These are phyloP conservation scores for Aplocera efformata DNA, from an alignment of 2,888 invertebrate species.

Conservation along the genomic window DNA sequence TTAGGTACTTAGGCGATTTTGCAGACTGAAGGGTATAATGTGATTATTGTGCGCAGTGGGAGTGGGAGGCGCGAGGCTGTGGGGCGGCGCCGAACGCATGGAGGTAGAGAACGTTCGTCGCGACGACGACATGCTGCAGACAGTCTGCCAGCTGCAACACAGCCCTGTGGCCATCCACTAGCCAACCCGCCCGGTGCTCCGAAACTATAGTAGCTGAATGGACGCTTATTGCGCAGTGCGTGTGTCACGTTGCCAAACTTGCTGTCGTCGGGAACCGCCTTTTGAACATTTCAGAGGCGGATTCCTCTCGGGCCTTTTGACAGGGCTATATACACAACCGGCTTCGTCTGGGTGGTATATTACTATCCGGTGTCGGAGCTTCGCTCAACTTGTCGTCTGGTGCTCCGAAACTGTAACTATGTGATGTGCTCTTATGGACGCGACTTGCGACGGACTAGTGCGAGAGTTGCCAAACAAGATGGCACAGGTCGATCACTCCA, in stretches of 20 bases:
- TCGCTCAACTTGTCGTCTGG: no score
- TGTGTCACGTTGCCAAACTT: no score
- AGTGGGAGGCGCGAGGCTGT: conserved; percentile 51
- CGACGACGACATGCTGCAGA: conserved; percentile 86
- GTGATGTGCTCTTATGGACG: conserved; percentile 6
- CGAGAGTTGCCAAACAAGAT: not conserved
- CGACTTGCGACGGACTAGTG: conserved; percentile 2
- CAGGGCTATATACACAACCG: no score
- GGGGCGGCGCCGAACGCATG: conserved; percentile 87
- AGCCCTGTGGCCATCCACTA: conserved; percentile 95
- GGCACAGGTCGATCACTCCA: no score
- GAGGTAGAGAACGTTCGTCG: conserved; percentile 68
- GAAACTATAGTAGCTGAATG: conserved; percentile 14
- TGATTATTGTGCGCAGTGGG: conserved; percentile 22
- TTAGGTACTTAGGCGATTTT: conserved; percentile 2
- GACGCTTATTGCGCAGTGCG: not conserved
- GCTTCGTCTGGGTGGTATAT: no score
- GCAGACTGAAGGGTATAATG: conserved; percentile 5
- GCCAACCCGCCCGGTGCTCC: conserved; percentile 22
- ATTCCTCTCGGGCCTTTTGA: no score
- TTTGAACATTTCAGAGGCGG: no score
- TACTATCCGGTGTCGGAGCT: no score
- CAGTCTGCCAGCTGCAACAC: conserved; percentile 90
- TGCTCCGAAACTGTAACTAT: no score
- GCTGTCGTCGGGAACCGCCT: no score